These are phyloP conservation scores for Campoplex nolae DNA, from an alignment of 2,888 invertebrate species.

Conservation along the genomic window DNA sequence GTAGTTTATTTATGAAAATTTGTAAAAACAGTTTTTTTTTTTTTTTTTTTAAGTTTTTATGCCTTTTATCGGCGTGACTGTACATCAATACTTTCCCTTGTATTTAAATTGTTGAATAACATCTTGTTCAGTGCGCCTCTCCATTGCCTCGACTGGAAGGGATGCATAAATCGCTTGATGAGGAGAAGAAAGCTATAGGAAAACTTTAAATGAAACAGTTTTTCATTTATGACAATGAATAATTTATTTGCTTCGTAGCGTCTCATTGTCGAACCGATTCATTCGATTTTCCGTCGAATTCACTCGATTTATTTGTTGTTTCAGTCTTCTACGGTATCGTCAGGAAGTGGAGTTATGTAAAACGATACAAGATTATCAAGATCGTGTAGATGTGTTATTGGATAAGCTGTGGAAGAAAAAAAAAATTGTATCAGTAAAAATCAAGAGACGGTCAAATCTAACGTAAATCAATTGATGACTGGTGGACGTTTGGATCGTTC, in stretches of 20 bases:
- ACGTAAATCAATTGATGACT: not conserved
- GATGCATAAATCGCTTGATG: not conserved
- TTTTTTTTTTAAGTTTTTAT: not conserved
- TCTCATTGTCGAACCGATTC: slow-evolving; percentile 63
- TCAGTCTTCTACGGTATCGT: slow-evolving; percentile 74
- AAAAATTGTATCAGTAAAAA: slow-evolving; percentile 40
- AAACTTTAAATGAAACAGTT: slow-evolving; percentile 64
- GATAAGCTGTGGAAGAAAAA: slow-evolving; percentile 78
- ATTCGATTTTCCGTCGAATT: slow-evolving; percentile 49
- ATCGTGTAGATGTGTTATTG: slow-evolving; percentile 81
- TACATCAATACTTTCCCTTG: not conserved
- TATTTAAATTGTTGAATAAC: not conserved
- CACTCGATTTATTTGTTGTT: slow-evolving; percentile 40
- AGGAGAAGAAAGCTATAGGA: not conserved
- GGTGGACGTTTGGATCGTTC: slow-evolving; percentile 1
- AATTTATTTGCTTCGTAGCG: slow-evolving; percentile 65
- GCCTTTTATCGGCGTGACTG: not conserved
- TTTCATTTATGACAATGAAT: slow-evolving; percentile 70
- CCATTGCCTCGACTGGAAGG: not conserved
- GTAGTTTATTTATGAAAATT: slow-evolving; percentile 2
- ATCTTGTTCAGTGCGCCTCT: not conserved
- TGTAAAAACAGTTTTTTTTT: not conserved
- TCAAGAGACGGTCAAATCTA: not conserved
- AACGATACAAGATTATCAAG: slow-evolving; percentile 83
- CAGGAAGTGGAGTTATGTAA: slow-evolving; percentile 80